Evolutionary conservation across 2,113 vertebrate genomes (phyloP).

Genomic region (Ptilorrhoa leucosticta): DNA sequence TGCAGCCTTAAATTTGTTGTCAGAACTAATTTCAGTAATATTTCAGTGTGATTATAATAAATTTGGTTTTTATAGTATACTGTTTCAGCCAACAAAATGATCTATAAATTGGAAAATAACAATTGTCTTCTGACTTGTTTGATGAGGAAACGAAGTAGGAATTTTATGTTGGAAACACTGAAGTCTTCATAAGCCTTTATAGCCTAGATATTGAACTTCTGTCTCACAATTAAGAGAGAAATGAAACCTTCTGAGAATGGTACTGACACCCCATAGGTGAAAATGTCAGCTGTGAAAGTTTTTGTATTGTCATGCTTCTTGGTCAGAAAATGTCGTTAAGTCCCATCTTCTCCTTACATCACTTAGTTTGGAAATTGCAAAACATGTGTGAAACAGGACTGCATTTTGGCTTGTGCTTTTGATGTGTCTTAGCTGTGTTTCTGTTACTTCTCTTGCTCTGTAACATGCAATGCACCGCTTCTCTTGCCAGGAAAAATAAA

Average conservation of each 20-base stretch:
- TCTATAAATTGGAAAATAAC: neutral
- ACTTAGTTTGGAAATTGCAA: neutral
- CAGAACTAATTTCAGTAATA: neutral
- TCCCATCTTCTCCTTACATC: neutral
- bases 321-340: neutral
- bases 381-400: neutral
- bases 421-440: neutral
- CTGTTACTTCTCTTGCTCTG: neutral
- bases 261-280: conserved; percentile 63
- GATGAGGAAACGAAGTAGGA: conserved; percentile 39
- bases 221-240: conserved; percentile 70
- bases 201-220: conserved; percentile 17
- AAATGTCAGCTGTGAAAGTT: neutral
- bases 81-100: neutral
- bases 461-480: neutral
- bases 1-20: neutral
- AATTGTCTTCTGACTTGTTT: neutral
- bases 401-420: neutral
- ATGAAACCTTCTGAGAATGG: conserved; percentile 60
- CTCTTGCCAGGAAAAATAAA: neutral
- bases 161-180: neutral
- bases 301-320: neutral
- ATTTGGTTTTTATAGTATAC: neutral
- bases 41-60: neutral
- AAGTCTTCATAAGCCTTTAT: neutral